Conservation (phyloP, 2,113 vertebrate species). For the Ramphastos sulfuratus region DNA sequence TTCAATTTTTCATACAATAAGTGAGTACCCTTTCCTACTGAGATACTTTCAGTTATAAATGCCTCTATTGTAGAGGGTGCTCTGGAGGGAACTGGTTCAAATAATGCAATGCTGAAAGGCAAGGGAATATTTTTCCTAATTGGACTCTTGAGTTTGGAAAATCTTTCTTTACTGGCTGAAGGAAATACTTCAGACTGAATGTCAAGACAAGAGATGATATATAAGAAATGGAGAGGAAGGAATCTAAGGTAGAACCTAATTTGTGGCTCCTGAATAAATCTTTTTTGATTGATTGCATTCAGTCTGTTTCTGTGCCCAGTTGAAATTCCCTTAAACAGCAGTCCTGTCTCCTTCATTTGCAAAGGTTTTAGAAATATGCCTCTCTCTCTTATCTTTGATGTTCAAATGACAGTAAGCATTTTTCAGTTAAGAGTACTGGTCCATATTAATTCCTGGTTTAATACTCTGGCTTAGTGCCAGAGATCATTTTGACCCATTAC, state of each 20-base stretch:
- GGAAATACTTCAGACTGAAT: conserved; percentile 77
- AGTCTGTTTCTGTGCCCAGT: conserved; percentile 31
- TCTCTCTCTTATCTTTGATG: conserved; percentile 13
- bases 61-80: conserved; percentile 73
- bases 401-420: conserved; percentile 40
- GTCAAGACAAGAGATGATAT: conserved; percentile 71
- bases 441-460: conserved; percentile 20
- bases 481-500: conserved; percentile 4
- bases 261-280: conserved; percentile 67
- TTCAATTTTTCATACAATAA: conserved; percentile 73
- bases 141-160: conserved; percentile 80
- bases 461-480: background rate
- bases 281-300: conserved; percentile 55
- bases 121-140: conserved; percentile 77
- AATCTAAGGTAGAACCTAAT: conserved; percentile 67
- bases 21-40: conserved; percentile 66
- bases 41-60: conserved; percentile 72
- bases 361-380: conserved; percentile 57
- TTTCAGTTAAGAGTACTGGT: conserved; percentile 26
- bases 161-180: conserved; percentile 69
- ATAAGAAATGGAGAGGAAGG: conserved; percentile 67
- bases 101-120: conserved; percentile 72
- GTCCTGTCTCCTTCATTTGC: conserved; percentile 36
- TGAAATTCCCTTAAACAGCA: conserved; percentile 56
- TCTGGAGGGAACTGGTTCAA: conserved; percentile 68